phyloP scores from a whole-genome alignment of 2,888 invertebrate species.

The Leucophora obtusa region DNA sequence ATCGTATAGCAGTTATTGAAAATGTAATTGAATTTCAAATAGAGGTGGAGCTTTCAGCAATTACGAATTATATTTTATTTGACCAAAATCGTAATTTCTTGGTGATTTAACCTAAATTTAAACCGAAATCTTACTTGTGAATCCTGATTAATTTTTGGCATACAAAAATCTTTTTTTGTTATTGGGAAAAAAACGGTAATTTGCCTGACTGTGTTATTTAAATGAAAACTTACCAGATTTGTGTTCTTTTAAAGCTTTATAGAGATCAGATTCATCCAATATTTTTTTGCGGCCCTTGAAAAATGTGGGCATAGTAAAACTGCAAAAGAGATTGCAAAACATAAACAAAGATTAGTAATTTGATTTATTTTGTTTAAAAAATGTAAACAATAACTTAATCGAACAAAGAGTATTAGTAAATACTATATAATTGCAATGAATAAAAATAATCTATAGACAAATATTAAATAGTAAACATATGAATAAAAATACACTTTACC shows the following conservation, averaged over 20 bases:
- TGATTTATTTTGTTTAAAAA: conserved; percentile 21
- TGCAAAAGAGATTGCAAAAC: conserved; percentile 73
- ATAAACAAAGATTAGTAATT: conserved; percentile 5
- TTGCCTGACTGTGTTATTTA: no score
- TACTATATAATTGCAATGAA: conserved; percentile 1
- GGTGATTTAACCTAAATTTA: no score
- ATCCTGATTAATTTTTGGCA: no score
- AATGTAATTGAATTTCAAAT: no score
- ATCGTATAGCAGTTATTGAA: no score
- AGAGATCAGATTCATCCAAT: conserved; percentile 86
- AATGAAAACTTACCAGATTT: conserved; percentile 79
- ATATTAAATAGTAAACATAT: not conserved
- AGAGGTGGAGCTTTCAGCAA: no score
- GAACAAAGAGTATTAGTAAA: not conserved
- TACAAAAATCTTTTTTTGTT: no score
- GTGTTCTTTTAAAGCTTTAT: conserved; percentile 84
- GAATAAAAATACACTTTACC: not conserved
- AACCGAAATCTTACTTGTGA: no score
- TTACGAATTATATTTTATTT: no score
- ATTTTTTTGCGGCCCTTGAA: conserved; percentile 85
- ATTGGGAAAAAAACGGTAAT: no score
- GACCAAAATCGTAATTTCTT: no score
- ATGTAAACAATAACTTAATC: conserved; percentile 7
- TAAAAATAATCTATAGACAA: not conserved
- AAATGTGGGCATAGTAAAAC: conserved; percentile 89